Percentiles rank a stretch among this genome's conserved stretches.
These are phyloP conservation scores for Laticauda colubrina DNA, from an alignment of 2,113 vertebrate genomes.

Conservation along the genomic window DNA sequence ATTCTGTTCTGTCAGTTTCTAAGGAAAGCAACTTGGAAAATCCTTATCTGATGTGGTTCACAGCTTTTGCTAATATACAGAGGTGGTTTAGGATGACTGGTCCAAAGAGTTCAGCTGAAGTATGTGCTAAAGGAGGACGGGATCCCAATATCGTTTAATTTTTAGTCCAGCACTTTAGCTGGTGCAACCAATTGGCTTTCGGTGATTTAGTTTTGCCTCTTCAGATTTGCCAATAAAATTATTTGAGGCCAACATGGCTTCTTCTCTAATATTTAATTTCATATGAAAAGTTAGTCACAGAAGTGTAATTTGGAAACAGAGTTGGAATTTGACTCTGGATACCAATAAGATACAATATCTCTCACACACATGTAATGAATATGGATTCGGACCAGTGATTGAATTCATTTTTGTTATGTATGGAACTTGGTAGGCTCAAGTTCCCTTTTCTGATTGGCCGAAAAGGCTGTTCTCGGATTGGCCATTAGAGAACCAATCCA, in stretches of 20 bases:
- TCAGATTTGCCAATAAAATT: background rate
- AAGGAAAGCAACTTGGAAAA: background rate
- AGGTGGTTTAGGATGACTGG: background rate
- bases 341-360: too few species aligned
- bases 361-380: background rate
- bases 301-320: background rate
- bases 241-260: background rate
- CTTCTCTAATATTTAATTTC: background rate
- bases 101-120: background rate
- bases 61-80: background rate
- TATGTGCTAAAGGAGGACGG: background rate
- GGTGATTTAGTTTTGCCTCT: background rate
- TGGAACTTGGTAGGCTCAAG: too few species aligned
- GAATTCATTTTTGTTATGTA: too few species aligned
- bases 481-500: too few species aligned
- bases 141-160: background rate
- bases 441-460: too few species aligned
- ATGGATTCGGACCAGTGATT: too few species aligned
- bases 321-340: background rate
- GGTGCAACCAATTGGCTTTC: background rate
- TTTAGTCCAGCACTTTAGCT: background rate
- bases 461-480: too few species aligned
- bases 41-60: background rate
- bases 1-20: background rate
- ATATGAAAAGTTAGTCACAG: accelerated